These are phyloP conservation scores for Caiman crocodilus DNA, from an alignment of 2,797 vertebrate genomes.

Conservation along the genomic window DNA sequence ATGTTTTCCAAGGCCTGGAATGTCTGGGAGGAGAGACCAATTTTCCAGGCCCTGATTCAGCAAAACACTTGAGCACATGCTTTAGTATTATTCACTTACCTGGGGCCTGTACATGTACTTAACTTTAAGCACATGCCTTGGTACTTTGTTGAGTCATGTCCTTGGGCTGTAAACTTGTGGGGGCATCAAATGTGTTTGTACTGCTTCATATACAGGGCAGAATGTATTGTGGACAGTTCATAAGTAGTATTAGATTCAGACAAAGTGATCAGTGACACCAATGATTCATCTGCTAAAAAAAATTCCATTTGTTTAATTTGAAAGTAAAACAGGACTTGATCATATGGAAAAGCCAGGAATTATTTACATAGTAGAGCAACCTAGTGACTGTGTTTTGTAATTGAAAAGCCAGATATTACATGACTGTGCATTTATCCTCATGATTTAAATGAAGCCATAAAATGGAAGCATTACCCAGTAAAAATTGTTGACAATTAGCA, in stretches of 20 bases:
- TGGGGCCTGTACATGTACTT: too few relatives aligned
- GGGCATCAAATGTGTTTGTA: accelerated
- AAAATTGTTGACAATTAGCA: constrained; percentile 14
- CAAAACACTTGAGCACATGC: accelerated
- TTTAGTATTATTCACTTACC: neutral
- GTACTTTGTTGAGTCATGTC: accelerated
- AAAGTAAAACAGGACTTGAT: neutral
- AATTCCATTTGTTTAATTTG: neutral
- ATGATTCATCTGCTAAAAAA: neutral
- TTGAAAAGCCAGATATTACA: neutral
- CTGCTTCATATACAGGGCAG: neutral
- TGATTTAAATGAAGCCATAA: constrained; percentile 23
- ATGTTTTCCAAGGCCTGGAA: neutral
- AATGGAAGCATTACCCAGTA: neutral
- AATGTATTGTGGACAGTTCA: accelerated
- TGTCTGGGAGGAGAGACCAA: neutral
- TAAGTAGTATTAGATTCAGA: accelerated
- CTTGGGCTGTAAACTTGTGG: accelerated
- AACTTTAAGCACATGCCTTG: accelerated
- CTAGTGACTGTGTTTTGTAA: neutral
- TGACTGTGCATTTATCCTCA: neutral
- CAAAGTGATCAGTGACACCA: neutral
- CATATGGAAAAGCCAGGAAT: neutral
- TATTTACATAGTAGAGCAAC: accelerated
- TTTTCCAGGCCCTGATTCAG: neutral